Conservation (phyloP, 1,140 invertebrate genomes). For the Leptonema lineaticorne region DNA sequence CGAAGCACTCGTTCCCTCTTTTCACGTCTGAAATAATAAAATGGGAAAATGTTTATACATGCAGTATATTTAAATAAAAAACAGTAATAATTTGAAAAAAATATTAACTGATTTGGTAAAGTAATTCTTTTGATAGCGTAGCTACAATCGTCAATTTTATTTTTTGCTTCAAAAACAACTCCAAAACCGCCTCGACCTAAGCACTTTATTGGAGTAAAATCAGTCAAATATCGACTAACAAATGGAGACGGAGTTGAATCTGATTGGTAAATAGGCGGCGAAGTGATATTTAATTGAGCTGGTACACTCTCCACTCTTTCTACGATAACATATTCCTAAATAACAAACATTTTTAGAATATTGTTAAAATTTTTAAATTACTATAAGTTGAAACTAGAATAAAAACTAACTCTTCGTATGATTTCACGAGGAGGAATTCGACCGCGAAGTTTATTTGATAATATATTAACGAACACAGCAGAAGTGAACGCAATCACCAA, state of each 20-base stretch:
- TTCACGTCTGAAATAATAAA: conserved; percentile 60
- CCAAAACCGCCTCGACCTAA: conserved; percentile 96
- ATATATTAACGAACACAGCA: conserved; percentile 60
- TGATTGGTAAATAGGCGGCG: conserved; percentile 28
- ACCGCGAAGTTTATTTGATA: conserved; percentile 30
- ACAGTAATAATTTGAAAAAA: conserved; percentile 3
- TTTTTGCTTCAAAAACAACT: conserved; percentile 92
- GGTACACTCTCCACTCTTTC: conserved; percentile 43
- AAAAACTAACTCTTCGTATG: conserved; percentile 29
- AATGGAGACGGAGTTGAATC: conserved; percentile 53
- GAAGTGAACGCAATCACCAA: conserved; percentile 66
- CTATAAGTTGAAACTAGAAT: background rate
- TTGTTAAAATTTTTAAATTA: background rate
- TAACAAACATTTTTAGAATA: background rate
- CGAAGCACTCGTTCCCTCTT: conserved; percentile 84
- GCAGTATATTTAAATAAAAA: background rate
- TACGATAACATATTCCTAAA: conserved; percentile 48
- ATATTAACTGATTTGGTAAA: conserved; percentile 74
- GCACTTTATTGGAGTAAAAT: conserved; percentile 83
- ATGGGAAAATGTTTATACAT: background rate
- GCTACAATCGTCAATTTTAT: conserved; percentile 91
- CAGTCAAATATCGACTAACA: conserved; percentile 75
- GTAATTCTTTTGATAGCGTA: conserved; percentile 96
- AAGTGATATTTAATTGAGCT: background rate
- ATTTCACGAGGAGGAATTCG: conserved; percentile 27